These are phyloP conservation scores for Danaus plexippus DNA, from an alignment of 1,140 invertebrate genomes.

Conservation along the genomic window DNA sequence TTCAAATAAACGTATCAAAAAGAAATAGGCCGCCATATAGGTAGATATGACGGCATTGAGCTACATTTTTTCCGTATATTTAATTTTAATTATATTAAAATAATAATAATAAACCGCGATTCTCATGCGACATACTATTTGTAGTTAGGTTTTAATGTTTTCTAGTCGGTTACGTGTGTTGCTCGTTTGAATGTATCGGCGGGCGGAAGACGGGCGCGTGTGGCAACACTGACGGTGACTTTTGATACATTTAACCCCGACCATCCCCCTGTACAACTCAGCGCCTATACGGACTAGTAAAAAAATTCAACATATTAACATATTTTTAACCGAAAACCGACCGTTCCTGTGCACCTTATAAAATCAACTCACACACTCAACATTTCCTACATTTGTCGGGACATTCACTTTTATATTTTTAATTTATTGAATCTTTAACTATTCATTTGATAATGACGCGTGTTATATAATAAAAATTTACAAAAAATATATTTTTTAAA, in stretches of 20 bases:
- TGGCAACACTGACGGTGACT: conserved; percentile 56
- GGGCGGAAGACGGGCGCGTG: conserved; percentile 31
- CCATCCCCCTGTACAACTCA: conserved; percentile 50
- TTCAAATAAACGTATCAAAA: conserved; percentile 1
- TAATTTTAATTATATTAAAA: neutral
- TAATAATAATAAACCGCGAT: too few species aligned
- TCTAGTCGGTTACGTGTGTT: too few species aligned
- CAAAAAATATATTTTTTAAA: too few species aligned
- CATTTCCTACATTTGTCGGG: too few species aligned
- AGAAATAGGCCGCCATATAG: neutral
- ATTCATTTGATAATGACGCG: too few species aligned
- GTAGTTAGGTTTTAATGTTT: too few species aligned
- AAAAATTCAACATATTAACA: conserved; percentile 56
- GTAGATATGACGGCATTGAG: neutral
- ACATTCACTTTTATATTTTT: too few species aligned
- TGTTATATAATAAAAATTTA: too few species aligned
- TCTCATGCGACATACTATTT: too few species aligned
- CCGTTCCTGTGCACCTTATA: conserved; percentile 33
- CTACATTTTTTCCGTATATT: neutral
- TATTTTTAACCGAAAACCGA: conserved; percentile 35
- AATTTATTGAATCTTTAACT: too few species aligned
- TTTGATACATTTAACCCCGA: conserved; percentile 44
- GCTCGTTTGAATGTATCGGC: too few species aligned
- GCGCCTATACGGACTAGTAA: conserved; percentile 56
- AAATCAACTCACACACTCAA: too few species aligned